Percentiles rank a stretch among this genome's conserved stretches.
Evolutionary conservation across 2,113 vertebrate species (phyloP).

Genomic region (Alouatta palliata): DNA sequence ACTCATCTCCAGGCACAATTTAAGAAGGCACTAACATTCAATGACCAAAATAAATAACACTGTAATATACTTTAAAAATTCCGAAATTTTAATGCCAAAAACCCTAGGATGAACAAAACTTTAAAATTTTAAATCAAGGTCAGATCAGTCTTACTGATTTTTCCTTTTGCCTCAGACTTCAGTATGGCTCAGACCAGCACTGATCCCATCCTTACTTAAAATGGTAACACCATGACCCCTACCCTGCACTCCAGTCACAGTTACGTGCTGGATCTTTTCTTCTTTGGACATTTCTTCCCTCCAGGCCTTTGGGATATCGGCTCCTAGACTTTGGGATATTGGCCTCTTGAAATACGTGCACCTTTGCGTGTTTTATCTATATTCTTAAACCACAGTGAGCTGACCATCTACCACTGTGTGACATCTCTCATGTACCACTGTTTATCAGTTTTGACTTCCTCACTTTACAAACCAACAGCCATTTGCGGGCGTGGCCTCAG

Average conservation of each 20-base stretch:
- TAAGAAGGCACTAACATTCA: background rate
- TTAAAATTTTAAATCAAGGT: background rate
- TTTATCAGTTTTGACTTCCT: background rate
- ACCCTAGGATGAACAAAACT: background rate
- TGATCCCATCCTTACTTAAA: background rate
- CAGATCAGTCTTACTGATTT: background rate
- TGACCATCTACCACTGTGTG: accelerated
- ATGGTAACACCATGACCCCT: no score
- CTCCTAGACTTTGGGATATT: background rate
- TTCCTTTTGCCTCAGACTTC: background rate
- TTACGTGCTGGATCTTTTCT: background rate
- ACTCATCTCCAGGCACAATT: background rate
- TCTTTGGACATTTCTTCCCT: background rate
- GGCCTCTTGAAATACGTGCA: background rate
- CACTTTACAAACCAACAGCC: background rate
- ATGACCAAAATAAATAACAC: background rate
- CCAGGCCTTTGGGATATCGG: background rate
- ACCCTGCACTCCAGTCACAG: background rate
- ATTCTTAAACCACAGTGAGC: background rate
- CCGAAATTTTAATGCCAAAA: background rate
- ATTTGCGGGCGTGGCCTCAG: accelerated
- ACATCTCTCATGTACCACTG: background rate
- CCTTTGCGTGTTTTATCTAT: no score
- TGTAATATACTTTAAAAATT: background rate
- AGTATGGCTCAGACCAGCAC: background rate